These are phyloP conservation scores for Sarcophaga caerulescens DNA, from an alignment of 2,888 invertebrate genomes.

Conservation along the genomic window DNA sequence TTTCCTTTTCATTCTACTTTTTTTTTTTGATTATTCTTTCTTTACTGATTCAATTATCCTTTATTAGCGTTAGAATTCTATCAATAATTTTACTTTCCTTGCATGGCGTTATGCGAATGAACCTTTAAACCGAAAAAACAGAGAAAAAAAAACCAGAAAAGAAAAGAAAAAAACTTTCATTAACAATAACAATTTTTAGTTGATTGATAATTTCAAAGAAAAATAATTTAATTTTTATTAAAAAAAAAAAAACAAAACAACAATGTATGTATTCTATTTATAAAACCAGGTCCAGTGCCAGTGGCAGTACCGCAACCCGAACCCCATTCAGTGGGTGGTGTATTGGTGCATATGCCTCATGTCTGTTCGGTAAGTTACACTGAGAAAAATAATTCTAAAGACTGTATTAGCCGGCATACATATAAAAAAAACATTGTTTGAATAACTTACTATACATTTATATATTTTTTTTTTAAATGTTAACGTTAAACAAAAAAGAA, in stretches of 20 bases:
- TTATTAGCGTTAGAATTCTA: slow-evolving; percentile 18
- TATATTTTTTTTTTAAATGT: slow-evolving; percentile 29
- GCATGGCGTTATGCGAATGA: slow-evolving; percentile 65
- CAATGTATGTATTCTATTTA: slow-evolving; percentile 30
- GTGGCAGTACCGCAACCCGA: slow-evolving; percentile 85
- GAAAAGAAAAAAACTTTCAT: background rate
- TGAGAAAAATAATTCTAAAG: slow-evolving; percentile 36
- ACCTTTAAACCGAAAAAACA: slow-evolving; percentile 34
- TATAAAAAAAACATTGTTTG: slow-evolving; percentile 10
- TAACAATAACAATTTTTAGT: background rate
- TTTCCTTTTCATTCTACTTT: background rate
- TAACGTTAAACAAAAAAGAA: slow-evolving; percentile 45
- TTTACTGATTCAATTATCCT: background rate
- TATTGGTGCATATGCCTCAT: slow-evolving; percentile 95
- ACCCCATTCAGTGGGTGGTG: slow-evolving; percentile 90
- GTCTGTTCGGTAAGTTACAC: slow-evolving; percentile 85
- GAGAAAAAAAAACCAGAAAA: slow-evolving; percentile 6
- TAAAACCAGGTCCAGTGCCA: slow-evolving; percentile 81
- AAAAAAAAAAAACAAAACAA: background rate
- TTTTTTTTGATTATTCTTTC: background rate
- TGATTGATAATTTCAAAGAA: background rate
- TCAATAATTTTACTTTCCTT: slow-evolving; percentile 38
- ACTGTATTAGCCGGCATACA: background rate
- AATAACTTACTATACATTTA: background rate
- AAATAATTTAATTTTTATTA: background rate